These are phyloP conservation scores for Trilocha varians DNA, from an alignment of 2,888 invertebrate species.

Conservation along the genomic window DNA sequence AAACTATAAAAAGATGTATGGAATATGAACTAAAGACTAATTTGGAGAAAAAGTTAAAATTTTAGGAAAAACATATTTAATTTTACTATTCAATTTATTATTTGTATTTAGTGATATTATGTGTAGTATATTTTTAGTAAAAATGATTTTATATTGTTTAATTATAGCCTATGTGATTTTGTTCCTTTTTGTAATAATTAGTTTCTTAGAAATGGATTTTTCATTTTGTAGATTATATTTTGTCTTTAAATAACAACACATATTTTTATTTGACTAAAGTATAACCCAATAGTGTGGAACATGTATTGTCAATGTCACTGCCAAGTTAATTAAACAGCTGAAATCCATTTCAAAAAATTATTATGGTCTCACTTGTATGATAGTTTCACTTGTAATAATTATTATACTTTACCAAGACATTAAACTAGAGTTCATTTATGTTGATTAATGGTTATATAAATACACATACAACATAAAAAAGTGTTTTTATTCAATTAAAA, in stretches of 20 bases:
- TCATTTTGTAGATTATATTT: slow-evolving; percentile 8
- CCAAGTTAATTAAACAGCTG: slow-evolving; percentile 40
- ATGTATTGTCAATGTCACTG: slow-evolving; percentile 45
- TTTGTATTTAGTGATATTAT: slow-evolving; percentile 60
- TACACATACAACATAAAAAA: slow-evolving; percentile 46
- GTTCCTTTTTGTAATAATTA: slow-evolving; percentile 51
- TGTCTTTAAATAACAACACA: no score
- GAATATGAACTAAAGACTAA: slow-evolving; percentile 49
- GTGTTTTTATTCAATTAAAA: slow-evolving; percentile 9
- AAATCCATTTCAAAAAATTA: slow-evolving; percentile 55
- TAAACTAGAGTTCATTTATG: slow-evolving; percentile 62
- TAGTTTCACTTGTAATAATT: slow-evolving; percentile 64
- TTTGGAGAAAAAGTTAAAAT: slow-evolving; percentile 46
- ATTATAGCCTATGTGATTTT: slow-evolving; percentile 48
- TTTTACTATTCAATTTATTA: slow-evolving; percentile 45
- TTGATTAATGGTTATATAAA: slow-evolving; percentile 64
- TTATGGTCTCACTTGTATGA: slow-evolving; percentile 65
- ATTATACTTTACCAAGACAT: slow-evolving; percentile 54
- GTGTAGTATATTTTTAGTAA: slow-evolving; percentile 47
- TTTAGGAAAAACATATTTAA: slow-evolving; percentile 37
- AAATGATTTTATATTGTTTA: slow-evolving; percentile 40
- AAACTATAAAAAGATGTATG: slow-evolving; percentile 31
- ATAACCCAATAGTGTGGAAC: slow-evolving; percentile 15
- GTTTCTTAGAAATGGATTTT: slow-evolving; percentile 47
- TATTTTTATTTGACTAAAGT: no score